phyloP scores from a whole-genome alignment of 2,113 vertebrate genomes.

The Corydoras sp. region DNA sequence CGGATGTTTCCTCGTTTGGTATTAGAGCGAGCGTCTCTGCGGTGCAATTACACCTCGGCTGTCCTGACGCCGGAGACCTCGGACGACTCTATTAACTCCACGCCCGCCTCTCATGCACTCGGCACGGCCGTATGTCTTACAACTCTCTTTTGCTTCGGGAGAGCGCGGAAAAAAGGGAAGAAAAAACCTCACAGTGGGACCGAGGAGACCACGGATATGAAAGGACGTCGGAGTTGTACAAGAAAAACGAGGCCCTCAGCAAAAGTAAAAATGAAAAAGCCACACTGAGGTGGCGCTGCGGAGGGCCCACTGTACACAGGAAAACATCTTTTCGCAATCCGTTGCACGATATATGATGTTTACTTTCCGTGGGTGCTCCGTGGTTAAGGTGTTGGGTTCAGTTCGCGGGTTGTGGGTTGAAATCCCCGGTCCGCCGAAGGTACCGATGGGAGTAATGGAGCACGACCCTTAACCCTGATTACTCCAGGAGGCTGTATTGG shows the following conservation, averaged over 20 bases:
- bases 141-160: conserved; percentile 9
- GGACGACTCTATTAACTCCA: conserved; percentile 59
- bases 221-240: conserved; percentile 5
- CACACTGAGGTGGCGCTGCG: not conserved
- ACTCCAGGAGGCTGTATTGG: no score
- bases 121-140: not conserved
- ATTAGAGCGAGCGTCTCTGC: conserved; percentile 49
- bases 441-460: no score
- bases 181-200: conserved; percentile 3
- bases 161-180: not conserved
- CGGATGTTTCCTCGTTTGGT: conserved; percentile 46
- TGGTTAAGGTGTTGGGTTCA: no score
- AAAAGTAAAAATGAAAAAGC: not conserved
- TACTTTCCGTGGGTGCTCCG: no score
- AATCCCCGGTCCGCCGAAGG: no score
- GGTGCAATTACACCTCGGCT: conserved; percentile 56
- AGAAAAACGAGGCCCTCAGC: conserved; percentile 11
- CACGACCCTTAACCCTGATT: no score
- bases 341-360: no score
- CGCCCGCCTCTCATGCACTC: conserved; percentile 36
- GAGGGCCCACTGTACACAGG: not conserved
- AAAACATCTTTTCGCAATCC: no score
- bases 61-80: conserved; percentile 45
- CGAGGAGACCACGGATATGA: conserved; percentile 7
- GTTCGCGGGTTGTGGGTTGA: no score